A percentile compares a stretch with the other conserved stretches of the same genome.
Conservation (phyloP, 2,113 vertebrate species). For the Progne subis region DNA sequence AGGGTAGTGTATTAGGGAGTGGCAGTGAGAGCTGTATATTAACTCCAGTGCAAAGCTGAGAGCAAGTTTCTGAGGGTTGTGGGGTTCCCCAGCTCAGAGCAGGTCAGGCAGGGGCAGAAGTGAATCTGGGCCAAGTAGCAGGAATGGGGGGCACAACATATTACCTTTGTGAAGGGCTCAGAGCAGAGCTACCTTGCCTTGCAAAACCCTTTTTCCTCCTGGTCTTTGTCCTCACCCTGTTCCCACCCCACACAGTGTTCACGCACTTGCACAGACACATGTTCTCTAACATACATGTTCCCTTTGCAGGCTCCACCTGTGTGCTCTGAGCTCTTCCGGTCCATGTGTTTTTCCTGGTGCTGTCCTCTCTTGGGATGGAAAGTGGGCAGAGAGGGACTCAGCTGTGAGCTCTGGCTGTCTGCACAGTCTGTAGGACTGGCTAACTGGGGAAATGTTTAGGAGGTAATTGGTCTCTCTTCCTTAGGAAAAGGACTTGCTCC, state of each 20-base stretch:
- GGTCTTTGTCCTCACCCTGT: neutral
- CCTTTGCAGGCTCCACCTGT: neutral
- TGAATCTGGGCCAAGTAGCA: neutral
- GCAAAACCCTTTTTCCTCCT: neutral
- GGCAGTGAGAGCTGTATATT: neutral
- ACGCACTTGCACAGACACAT: neutral
- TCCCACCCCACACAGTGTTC: neutral
- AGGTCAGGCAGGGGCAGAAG: neutral
- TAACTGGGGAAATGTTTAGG: neutral
- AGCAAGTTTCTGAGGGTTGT: neutral
- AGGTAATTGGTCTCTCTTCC: neutral
- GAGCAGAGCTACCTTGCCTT: neutral
- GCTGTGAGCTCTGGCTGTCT: neutral
- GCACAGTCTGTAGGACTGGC: neutral
- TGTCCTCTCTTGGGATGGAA: neutral
- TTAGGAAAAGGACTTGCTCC: neutral
- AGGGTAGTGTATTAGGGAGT: neutral
- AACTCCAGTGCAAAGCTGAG: conserved; percentile 8
- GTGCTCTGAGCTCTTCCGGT: neutral
- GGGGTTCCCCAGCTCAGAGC: neutral
- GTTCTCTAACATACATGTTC: neutral
- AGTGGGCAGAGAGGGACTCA: neutral
- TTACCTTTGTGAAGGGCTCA: neutral
- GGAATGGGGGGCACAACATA: fast-evolving
- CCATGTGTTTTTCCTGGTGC: neutral